Percentiles rank a stretch among this genome's conserved stretches.
Conservation (phyloP, 2,113 vertebrate genomes). For the Micronycteris hirsuta region DNA sequence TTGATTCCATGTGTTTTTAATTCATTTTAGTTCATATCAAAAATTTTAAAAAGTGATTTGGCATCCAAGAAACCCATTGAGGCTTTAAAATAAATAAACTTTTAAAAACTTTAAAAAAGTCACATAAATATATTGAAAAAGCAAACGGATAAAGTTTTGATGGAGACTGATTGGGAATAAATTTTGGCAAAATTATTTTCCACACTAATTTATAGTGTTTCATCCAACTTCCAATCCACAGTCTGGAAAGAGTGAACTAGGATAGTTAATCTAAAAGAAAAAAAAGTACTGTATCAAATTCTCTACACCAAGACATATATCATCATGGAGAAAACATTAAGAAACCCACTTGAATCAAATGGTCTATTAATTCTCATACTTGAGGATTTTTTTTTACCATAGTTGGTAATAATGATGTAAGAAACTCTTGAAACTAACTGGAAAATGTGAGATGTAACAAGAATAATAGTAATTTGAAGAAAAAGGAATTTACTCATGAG, state of each 20-base stretch:
- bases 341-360: neutral
- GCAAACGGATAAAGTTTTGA: slow-evolving; percentile 49
- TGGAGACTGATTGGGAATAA: slow-evolving; percentile 47
- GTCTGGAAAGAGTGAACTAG: slow-evolving; percentile 34
- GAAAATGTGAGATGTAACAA: slow-evolving; percentile 14
- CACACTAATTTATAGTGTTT: slow-evolving; percentile 30
- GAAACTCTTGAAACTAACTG: slow-evolving; percentile 12
- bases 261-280: slow-evolving; percentile 25
- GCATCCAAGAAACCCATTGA: slow-evolving; percentile 39
- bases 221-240: slow-evolving; percentile 43
- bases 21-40: slow-evolving; percentile 61
- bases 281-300: slow-evolving; percentile 31
- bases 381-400: neutral
- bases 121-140: slow-evolving; percentile 45
- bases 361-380: slow-evolving; percentile 32
- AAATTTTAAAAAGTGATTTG: slow-evolving; percentile 41
- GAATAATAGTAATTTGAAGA: slow-evolving; percentile 21
- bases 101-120: slow-evolving; percentile 46
- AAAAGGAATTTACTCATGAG: neutral
- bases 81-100: slow-evolving; percentile 55
- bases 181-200: slow-evolving; percentile 64
- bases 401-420: neutral
- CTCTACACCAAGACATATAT: slow-evolving; percentile 8
- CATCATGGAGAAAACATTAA: slow-evolving; percentile 26
- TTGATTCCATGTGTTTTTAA: slow-evolving; percentile 66